These are phyloP conservation scores for Rhynchonycteris naso DNA, from an alignment of 2,797 vertebrate genomes.

Conservation along the genomic window DNA sequence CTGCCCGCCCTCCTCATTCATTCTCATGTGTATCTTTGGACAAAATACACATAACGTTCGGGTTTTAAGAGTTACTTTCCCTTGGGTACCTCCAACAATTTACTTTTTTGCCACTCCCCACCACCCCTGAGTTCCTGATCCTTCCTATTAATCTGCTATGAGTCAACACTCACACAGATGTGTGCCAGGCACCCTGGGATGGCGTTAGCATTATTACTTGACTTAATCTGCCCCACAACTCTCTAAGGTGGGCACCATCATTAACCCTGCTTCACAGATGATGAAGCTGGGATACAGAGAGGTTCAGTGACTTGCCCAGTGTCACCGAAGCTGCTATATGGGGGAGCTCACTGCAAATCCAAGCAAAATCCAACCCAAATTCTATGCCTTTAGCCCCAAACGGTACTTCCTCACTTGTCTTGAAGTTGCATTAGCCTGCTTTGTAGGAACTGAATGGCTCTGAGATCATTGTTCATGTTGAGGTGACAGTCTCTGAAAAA, in stretches of 20 bases:
- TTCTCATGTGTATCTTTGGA: background rate
- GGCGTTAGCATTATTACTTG: background rate
- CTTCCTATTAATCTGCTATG: background rate
- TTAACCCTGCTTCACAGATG: rapidly evolving
- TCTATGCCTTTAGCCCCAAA: background rate
- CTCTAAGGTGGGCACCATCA: background rate
- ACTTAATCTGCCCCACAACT: background rate
- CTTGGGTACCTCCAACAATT: background rate
- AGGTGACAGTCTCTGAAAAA: background rate
- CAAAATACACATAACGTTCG: background rate
- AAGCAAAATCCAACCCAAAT: background rate
- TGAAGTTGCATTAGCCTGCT: background rate
- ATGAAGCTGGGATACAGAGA: background rate
- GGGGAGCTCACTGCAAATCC: background rate
- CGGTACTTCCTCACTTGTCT: background rate
- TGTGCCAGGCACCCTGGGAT: background rate
- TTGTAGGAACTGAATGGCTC: background rate
- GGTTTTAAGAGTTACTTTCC: background rate
- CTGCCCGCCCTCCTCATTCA: background rate
- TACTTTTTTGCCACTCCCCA: background rate
- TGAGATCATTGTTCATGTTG: background rate
- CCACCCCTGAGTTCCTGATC: background rate
- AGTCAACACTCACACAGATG: background rate
- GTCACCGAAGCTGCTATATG: background rate
- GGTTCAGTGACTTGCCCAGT: no score